Conservation (phyloP, 2,888 invertebrate genomes). For the Drosophila pullipes region DNA sequence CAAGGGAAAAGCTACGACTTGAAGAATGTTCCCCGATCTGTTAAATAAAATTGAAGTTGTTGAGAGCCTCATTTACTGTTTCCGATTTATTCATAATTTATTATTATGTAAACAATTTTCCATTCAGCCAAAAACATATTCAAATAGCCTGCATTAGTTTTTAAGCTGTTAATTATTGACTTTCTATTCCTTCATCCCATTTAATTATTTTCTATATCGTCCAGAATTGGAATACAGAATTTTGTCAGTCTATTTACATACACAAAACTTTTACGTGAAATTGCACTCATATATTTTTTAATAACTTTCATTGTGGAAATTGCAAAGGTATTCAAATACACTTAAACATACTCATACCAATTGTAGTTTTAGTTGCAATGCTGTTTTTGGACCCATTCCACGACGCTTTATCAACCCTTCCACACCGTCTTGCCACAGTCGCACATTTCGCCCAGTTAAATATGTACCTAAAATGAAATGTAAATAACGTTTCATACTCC, state of each 20-base stretch:
- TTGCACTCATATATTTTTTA: not conserved
- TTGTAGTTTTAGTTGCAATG: not conserved
- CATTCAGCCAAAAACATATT: not conserved
- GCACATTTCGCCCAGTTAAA: conserved; percentile 35
- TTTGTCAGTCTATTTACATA: not conserved
- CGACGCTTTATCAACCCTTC: conserved; percentile 6
- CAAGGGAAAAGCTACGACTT: not conserved
- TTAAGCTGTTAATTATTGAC: not conserved
- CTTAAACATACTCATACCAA: not conserved
- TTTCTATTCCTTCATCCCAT: not conserved
- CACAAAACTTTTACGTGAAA: not conserved
- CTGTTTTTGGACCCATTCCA: not conserved
- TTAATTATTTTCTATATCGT: not conserved
- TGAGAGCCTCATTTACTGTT: not conserved
- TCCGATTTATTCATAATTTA: not conserved
- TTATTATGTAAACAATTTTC: not conserved
- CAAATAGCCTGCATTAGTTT: not conserved
- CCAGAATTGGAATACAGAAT: not conserved
- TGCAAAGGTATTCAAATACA: not conserved
- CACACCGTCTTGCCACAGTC: not conserved
- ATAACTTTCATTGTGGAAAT: not conserved
- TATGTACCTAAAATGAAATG: conserved; percentile 61
- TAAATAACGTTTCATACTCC: conserved; percentile 50
- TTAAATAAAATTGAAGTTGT: not conserved
- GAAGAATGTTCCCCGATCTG: not conserved